Evolutionary conservation across 2,797 vertebrate species (phyloP), one percentile per base, ranked within the genome.

Genomic region (Mycteria americana): DNA sequence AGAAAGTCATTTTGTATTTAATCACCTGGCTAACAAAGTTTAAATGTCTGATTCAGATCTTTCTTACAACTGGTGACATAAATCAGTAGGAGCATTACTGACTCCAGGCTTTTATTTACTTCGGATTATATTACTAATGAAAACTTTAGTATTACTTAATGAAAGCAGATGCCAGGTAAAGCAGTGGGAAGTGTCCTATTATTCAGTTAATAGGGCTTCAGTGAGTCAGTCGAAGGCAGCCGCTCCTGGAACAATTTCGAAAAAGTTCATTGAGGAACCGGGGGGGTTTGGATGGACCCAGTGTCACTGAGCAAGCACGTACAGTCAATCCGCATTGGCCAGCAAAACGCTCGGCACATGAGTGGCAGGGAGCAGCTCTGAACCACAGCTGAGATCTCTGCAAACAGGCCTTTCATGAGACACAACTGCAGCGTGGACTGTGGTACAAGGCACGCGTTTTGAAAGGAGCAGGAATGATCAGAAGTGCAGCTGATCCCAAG

Each of bases 91-190:
- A 95, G 33, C 60, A 60, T 87, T 85, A 83, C 68, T 89, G 79
- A 83, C 73, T 94, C 75, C 13, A 50, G 78, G n/a, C 50, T 85
- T 95, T 95, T 93, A 46, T 84, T 94, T 87, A 63, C 67, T 85
- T 92, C 56, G 39, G 62, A 68, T 83, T 82, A 59, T 63, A 68
- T 72, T 80, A 57, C 37, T 73, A 63, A 81, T 69, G 39, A 89
- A 92, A 96, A 88, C 41, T 65, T 64, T 68, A 89, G 50, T 93
- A 79, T 51, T 93, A 31, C 60, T 88, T 89, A 77, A 84, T 59
- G 87, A 93, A 91, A 94, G 91, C 41, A 92, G 39, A 80, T 94
- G 43, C 75, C 73, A 84, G 62, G 63, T 90, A 85, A 94, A 94
- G 46, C 59, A 83, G 35, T 70, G 74, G 73, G 85, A 82, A 86